These are phyloP conservation scores for Agonopterix alstromeriana DNA, from an alignment of 2,888 invertebrate species.

Conservation along the genomic window DNA sequence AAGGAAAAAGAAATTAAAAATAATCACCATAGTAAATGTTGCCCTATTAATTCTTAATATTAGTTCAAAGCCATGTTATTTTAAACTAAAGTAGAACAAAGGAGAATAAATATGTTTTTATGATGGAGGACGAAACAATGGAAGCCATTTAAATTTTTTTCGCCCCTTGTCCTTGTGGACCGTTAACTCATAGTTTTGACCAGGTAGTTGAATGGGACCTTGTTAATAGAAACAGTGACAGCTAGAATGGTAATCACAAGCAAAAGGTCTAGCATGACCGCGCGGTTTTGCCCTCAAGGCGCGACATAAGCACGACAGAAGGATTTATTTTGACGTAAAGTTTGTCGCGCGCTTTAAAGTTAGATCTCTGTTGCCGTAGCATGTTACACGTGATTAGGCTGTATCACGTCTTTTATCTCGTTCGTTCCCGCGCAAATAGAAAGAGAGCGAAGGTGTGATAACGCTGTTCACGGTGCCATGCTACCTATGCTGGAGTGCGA, in stretches of 20 bases:
- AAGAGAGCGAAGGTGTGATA: no score
- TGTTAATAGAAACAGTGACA: neutral
- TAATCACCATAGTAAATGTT: neutral
- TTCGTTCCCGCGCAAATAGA: no score
- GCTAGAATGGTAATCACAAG: neutral
- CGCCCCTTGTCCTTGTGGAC: constrained; percentile 35
- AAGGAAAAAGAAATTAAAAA: no score
- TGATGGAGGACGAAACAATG: constrained; percentile 50
- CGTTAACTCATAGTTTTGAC: constrained; percentile 31
- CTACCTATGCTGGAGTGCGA: no score
- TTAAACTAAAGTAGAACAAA: constrained; percentile 28
- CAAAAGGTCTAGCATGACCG: neutral
- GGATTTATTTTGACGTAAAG: no score
- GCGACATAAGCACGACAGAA: no score
- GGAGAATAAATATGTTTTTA: constrained; percentile 46
- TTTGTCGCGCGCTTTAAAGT: no score
- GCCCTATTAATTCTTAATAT: neutral
- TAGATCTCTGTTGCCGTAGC: no score
- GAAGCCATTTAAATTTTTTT: constrained; percentile 38
- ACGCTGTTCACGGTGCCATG: no score
- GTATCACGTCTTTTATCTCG: no score
- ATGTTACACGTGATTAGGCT: no score
- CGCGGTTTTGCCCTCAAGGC: no score
- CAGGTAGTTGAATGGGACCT: constrained; percentile 33
- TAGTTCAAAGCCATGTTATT: neutral